These are phyloP conservation scores for Gila orcuttii DNA, from an alignment of 2,113 vertebrate species.

Conservation along the genomic window DNA sequence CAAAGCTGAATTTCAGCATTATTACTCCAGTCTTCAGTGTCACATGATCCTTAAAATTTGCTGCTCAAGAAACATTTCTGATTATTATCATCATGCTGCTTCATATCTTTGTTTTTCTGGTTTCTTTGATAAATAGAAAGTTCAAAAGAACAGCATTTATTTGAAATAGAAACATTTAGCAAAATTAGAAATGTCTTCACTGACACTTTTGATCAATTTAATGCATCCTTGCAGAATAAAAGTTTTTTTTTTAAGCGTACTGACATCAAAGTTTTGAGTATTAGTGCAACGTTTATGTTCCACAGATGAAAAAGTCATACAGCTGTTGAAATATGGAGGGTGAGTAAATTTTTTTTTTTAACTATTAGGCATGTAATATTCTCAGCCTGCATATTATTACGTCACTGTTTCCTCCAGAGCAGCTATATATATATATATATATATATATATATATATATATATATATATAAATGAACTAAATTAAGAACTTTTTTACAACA, in stretches of 20 bases:
- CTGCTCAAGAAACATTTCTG: too few relatives aligned
- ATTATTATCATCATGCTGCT: too few relatives aligned
- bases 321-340: not conserved
- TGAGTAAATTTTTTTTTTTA: not conserved
- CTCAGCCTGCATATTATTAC: not conserved
- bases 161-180: not conserved
- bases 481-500: too few relatives aligned
- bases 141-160: not conserved
- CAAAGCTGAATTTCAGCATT: not conserved
- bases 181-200: not conserved
- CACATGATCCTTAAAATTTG: too few relatives aligned
- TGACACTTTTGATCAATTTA: not conserved
- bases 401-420: too few relatives aligned
- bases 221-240: not conserved
- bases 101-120: not conserved
- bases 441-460: too few relatives aligned
- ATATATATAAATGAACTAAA: too few relatives aligned
- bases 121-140: not conserved
- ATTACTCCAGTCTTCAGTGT: not conserved
- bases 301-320: not conserved
- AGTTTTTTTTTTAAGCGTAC: too few relatives aligned
- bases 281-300: not conserved
- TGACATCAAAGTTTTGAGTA: not conserved
- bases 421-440: too few relatives aligned
- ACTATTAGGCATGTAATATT: not conserved